Evolutionary conservation across 2,888 invertebrate species (phyloP).

Genomic region (Lissocephala sabroskyi): DNA sequence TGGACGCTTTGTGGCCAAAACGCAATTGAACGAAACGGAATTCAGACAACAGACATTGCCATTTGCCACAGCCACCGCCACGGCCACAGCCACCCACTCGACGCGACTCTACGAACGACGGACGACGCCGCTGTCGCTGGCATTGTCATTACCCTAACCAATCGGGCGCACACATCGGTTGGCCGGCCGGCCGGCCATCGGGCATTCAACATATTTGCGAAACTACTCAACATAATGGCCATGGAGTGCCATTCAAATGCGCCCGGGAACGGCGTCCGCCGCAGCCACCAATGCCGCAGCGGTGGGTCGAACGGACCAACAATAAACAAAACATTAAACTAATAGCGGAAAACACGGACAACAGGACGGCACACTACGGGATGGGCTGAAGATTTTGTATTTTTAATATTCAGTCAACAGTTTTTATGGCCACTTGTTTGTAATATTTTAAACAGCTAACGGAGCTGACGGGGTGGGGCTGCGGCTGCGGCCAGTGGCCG

Average conservation of each 20-base stretch:
- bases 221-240: slow-evolving; percentile 62
- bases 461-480: slow-evolving; percentile 34
- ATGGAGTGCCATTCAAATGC: slow-evolving; percentile 58
- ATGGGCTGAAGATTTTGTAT: not conserved
- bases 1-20: too few relatives aligned
- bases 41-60: too few relatives aligned
- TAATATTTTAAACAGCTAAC: slow-evolving; percentile 64
- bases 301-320: slow-evolving; percentile 46
- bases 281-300: slow-evolving; percentile 20
- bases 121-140: too few relatives aligned
- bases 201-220: slow-evolving; percentile 40
- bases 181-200: slow-evolving; percentile 7
- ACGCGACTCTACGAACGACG: too few relatives aligned
- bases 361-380: too few relatives aligned
- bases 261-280: slow-evolving; percentile 19
- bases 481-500: slow-evolving; percentile 20
- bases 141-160: slow-evolving; percentile 39
- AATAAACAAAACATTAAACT: slow-evolving; percentile 63
- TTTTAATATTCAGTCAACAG: not conserved
- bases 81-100: too few relatives aligned
- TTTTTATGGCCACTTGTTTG: slow-evolving; percentile 23
- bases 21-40: too few relatives aligned
- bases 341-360: slow-evolving; percentile 43
- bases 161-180: slow-evolving; percentile 26
- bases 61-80: too few relatives aligned